Base-by-base conservation (phyloP, 2,113 vertebrate species). In the Corythornis cristatus region DNA sequence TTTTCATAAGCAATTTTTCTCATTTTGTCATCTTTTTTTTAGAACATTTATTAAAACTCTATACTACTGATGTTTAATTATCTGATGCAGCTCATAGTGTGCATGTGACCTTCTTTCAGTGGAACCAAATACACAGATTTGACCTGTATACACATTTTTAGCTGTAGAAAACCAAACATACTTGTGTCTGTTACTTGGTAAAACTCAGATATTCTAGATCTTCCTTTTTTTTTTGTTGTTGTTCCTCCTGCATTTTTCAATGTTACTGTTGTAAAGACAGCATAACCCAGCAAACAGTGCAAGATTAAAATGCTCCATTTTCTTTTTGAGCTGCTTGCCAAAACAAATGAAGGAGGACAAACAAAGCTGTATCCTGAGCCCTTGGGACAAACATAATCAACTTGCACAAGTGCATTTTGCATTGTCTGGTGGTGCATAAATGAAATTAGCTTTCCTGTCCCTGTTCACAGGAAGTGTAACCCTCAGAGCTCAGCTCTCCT, bases 311-410 rank as follows among this genome's bases (percentile, higher is more conserved):
- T 45, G 79, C 62, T 54, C 60, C 48, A 33, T 88, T 91, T 83
- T 83, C 72, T 54, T 83, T 86, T 45, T 28, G 51, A 88, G 68
- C 53, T 90, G 68, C 51, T 75, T 93, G 88, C 83, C 88, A 91
- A 89, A 91, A 86, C 85, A 79, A 93, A 88, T 18, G 26, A 53
- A 87, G 51, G 60, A 93, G 31, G 68, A 88, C 67, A 95, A 96
- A 93, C 85, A 94, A 96, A 86, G 37, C 56, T 40, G 29, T 75
- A 46, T 56, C 19, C 25, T 15, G 46, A 40, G 83, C 76, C 79
- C 65, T 88, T 90, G 90, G 61, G 68, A 80, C 74, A 43, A 88
- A 67, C 21, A 74, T 3, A 48, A 65, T 35, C 82, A 82, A 6
- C 67, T 74, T 46, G 17, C 46, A 71, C 72, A 77, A 62, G 37